Percentiles rank a stretch among this genome's conserved stretches.
phyloP scores from a whole-genome alignment of 2,888 invertebrate genomes.

The Trachelus tabidus region DNA sequence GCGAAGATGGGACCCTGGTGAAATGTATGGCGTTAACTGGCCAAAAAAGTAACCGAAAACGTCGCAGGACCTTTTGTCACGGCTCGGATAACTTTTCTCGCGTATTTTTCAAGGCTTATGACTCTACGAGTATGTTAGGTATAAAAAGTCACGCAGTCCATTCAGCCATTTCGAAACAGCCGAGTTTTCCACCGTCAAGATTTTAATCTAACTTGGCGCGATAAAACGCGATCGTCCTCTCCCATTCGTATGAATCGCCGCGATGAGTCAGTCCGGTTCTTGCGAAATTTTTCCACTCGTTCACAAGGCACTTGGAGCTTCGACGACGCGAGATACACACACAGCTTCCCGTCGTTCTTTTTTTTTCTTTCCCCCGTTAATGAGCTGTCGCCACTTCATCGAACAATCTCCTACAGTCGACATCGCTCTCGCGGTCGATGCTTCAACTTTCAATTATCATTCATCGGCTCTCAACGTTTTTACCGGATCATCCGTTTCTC shows the following conservation, averaged over 20 bases:
- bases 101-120: not conserved
- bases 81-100: not conserved
- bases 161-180: not conserved
- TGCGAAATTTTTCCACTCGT: not conserved
- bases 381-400: not conserved
- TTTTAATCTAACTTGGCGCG: constrained; percentile 48
- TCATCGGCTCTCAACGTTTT: not conserved
- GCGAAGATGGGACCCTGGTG: not conserved
- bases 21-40: not conserved
- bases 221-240: constrained; percentile 40
- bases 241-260: constrained; percentile 17
- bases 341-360: not conserved
- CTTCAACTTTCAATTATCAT: not conserved
- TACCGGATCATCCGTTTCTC: not conserved
- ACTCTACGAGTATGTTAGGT: not conserved
- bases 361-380: not conserved
- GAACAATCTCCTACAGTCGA: not conserved
- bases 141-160: not conserved
- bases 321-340: not conserved
- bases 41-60: not conserved
- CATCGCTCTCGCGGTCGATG: not conserved
- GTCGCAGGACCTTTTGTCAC: not conserved
- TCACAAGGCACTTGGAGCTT: not conserved
- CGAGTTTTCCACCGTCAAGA: constrained; percentile 23
- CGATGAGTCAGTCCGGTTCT: not conserved